Base-by-base conservation (phyloP, 2,797 vertebrate species). In the Tragopan temminckii region DNA sequence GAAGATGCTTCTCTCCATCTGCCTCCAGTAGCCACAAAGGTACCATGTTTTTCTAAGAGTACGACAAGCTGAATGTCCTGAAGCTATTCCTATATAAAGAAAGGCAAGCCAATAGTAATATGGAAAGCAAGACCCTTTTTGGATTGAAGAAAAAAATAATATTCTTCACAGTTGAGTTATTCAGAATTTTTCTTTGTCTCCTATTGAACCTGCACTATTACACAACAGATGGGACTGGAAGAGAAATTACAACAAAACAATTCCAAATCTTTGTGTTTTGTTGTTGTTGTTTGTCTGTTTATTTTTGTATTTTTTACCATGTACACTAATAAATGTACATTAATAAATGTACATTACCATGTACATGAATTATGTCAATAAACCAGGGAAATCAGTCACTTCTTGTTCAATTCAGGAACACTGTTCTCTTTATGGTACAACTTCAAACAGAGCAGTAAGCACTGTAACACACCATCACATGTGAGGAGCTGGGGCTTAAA, bases 1-100 rank as follows among this genome's bases (percentile, higher is more conserved):
- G 38, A 77, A 82, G 57, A 16, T 48, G 13, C 21, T 79, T 69
- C 33, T 84, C 24, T 12, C 33, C 25, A 15, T 13, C 29, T 58
- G 27, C 33, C 33, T 86, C 20, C 31, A 21, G 2, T 25, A 46
- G 11, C 17, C 24, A 11, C 0, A 0, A 11, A 27, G 3, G 5
- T 10, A 36, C 6, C 4, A 6, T 6, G n/a, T 85, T 62, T 72
- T 83, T 35, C 20, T 29, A 35, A 71, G 35, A 83, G 8, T 6
- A 11, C 52, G 31, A 75, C 13, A n/a, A 70, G 6, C 9, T 43
- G 23, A 79, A 57, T 31, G 8, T 79, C 52, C 62, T 27, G 24
- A 92, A 87, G 9, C 8, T 74, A 8, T 38, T 42, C 35, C 9
- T 52, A 82, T 8, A 3, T 33, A 68, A 33, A 80, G 46, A 82